Evolutionary conservation across 2,888 invertebrate genomes (phyloP), one percentile per base, ranked within the genome.

Genomic region (Cyclophora punctaria): DNA sequence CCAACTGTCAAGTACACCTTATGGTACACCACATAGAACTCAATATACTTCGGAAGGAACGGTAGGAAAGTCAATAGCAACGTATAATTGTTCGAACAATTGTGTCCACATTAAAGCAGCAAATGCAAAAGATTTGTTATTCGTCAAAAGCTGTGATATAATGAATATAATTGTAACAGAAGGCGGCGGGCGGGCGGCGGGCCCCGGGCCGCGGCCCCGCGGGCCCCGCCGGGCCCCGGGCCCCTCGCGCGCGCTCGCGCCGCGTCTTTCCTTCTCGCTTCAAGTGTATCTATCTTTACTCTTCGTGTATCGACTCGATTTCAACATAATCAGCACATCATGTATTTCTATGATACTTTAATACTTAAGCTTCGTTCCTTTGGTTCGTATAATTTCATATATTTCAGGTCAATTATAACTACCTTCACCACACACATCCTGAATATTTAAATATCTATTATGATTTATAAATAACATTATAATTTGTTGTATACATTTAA

Each of bases 131-230:
- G 83, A 85, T 87, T 86, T 84, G 85, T 87, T 84, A 59, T 87
- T 87, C 88, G 88, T 88, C 88, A 88, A 88, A 88, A 87, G 87
- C 88, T 88, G 88, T 88, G 88, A 88, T 88, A 88, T 87, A 84
- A 81, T 58, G 77, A 81, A 75, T 80, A 80, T 82, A 82, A 73
- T 77, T 75, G 78, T 71, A 77, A 79, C 66, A 73, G 68, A 78
- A 78, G 81, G 68, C 66, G 55, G 70, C 68, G 63, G 75, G 71
- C 75, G 76, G 49, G 48, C 4, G 37, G 37, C 4, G 37, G 4
- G 37, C 4, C 37, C 37, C 4, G 37, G 37, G 5, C 37, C 37
- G 37, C 37, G 37, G 5, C 37, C 37, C 4, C 37, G 71, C 75
- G 76, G 49, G 48, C 4, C 20, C 20, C 20, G 37, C 4, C 4